Percentiles rank a stretch among this genome's conserved stretches.
Evolutionary conservation across 1,140 invertebrate genomes (phyloP).

Genomic region (Zaprionus tsacasi): DNA sequence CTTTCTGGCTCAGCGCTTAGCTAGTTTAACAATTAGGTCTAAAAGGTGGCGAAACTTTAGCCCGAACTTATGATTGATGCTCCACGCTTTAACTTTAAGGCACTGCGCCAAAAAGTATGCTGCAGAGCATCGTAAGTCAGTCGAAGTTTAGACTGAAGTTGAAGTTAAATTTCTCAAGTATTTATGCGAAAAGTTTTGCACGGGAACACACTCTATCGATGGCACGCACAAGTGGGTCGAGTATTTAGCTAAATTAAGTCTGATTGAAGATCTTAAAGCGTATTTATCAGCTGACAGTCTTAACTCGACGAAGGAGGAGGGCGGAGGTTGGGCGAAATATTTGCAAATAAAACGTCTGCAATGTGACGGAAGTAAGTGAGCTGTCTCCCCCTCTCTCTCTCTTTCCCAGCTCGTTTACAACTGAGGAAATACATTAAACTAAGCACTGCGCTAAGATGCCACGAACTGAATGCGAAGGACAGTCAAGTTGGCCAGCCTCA

Average conservation of each 20-base stretch:
- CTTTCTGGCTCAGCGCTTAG: background rate
- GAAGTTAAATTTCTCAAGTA: constrained; percentile 43
- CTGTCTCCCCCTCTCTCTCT: background rate
- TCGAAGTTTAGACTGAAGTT: background rate
- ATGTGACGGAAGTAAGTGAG: constrained; percentile 68
- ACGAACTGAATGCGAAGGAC: constrained; percentile 38
- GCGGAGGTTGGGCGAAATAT: constrained; percentile 30
- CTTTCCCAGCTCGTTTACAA: constrained; percentile 7
- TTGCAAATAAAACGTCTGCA: constrained; percentile 75
- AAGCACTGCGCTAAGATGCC: constrained; percentile 62
- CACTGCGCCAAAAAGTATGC: constrained; percentile 62
- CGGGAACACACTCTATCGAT: background rate
- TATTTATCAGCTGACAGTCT: constrained; percentile 29
- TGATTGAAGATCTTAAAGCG: constrained; percentile 31
- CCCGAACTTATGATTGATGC: constrained; percentile 50
- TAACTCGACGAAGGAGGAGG: background rate
- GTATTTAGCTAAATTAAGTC: constrained; percentile 49
- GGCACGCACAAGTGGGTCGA: constrained; percentile 22
- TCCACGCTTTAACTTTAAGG: constrained; percentile 46
- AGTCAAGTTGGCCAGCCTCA: constrained; percentile 23
- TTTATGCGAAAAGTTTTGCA: constrained; percentile 65
- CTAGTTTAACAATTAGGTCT: constrained; percentile 33
- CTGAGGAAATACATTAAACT: constrained; percentile 69
- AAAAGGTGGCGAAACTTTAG: constrained; percentile 37
- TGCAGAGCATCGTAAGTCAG: constrained; percentile 63